These are phyloP conservation scores for Choloepus hoffmanni DNA, from an alignment of 2,113 vertebrate genomes.

Conservation along the genomic window DNA sequence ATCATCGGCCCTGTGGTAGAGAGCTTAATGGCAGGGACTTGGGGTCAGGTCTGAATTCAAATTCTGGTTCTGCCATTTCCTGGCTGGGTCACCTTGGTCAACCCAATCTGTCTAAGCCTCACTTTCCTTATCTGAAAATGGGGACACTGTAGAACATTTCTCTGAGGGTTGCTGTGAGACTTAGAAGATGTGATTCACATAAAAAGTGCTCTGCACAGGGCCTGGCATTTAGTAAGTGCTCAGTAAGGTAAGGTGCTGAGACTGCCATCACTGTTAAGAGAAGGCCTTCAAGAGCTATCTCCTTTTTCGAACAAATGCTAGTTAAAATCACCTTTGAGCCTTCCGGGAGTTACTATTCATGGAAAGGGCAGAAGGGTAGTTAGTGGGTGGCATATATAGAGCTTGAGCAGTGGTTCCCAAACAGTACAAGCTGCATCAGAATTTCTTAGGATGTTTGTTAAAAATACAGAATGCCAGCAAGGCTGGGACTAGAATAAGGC, in stretches of 20 bases:
- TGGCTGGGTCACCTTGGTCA: not conserved
- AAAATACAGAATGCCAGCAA: not conserved
- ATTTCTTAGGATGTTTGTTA: not conserved
- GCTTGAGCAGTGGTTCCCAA: not conserved
- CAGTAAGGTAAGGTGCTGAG: not conserved
- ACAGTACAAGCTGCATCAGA: not conserved
- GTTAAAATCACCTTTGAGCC: not conserved
- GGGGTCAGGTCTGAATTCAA: not conserved
- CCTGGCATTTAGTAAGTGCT: not conserved
- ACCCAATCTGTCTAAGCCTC: not conserved
- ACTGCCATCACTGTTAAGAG: not conserved
- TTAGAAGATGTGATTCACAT: not conserved
- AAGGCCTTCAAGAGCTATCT: not conserved
- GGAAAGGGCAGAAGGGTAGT: not conserved
- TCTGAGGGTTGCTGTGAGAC: not conserved
- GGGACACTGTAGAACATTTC: not conserved
- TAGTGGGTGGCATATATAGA: not conserved
- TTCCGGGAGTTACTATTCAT: not conserved
- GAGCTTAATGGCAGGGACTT: not conserved
- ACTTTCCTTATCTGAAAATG: not conserved
- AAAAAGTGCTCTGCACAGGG: not conserved
- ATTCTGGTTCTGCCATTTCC: not conserved
- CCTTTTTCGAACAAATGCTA: conserved; percentile 24
- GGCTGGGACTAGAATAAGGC: not conserved
- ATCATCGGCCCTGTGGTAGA: not conserved